A percentile compares a stretch with the other conserved stretches of the same genome.
These are phyloP conservation scores for Hirtodrosophila cameraria DNA, from an alignment of 2,888 invertebrate species.

Conservation along the genomic window DNA sequence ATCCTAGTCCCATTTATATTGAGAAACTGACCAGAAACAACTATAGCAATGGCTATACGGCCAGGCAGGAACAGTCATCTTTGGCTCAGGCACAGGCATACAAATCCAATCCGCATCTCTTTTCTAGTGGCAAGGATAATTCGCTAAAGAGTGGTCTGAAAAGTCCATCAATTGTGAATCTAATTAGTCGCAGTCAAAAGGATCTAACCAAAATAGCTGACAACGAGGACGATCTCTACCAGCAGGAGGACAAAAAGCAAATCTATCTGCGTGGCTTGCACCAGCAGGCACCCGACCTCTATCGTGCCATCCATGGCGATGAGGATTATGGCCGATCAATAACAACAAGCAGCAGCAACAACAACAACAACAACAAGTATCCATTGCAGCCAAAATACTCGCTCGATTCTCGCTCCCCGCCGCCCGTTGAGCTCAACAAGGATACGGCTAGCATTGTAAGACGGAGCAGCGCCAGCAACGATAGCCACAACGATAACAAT, in stretches of 20 bases:
- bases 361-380: conserved; percentile 53
- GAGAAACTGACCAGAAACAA: conserved; percentile 83
- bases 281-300: conserved; percentile 89
- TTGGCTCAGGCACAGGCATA: conserved; percentile 85
- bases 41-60: conserved; percentile 63
- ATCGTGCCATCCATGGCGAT: conserved; percentile 89
- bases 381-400: conserved; percentile 78
- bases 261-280: conserved; percentile 89
- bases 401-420: conserved; percentile 82
- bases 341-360: neutral
- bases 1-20: conserved; percentile 84
- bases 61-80: conserved; percentile 41
- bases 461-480: conserved; percentile 84
- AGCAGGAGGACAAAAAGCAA: conserved; percentile 86
- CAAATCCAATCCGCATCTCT: conserved; percentile 91
- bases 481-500: conserved; percentile 33
- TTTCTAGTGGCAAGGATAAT: conserved; percentile 81
- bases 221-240: conserved; percentile 56
- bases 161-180: conserved; percentile 94
- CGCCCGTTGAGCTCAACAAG: conserved; percentile 82
- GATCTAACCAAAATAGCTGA: conserved; percentile 88
- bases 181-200: conserved; percentile 92
- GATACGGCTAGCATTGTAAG: conserved; percentile 85
- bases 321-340: conserved; percentile 78
- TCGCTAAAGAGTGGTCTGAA: conserved; percentile 85